These are phyloP conservation scores for Cephus sareptanus DNA, from an alignment of 2,888 invertebrate species.

Conservation along the genomic window DNA sequence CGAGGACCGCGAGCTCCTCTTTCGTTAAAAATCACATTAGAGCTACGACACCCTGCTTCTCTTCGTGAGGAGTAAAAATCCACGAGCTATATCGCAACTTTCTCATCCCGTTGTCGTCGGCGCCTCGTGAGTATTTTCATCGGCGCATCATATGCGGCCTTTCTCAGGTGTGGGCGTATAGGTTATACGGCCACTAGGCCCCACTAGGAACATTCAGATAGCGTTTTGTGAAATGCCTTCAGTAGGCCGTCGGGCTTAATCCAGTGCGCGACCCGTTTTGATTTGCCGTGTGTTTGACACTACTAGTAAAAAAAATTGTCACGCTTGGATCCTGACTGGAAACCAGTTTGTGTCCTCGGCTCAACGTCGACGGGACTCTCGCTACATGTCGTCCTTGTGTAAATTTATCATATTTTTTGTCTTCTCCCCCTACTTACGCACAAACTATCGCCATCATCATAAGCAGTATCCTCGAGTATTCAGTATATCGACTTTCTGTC, in stretches of 20 bases:
- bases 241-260: conserved; percentile 8
- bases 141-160: conserved; percentile 19
- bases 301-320: not conserved
- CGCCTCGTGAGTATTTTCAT: conserved; percentile 24
- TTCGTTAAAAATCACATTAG: conserved; percentile 18
- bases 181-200: conserved; percentile 23
- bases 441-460: not conserved
- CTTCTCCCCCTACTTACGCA: not conserved
- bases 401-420: not conserved
- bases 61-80: not conserved
- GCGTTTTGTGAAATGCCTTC: conserved; percentile 1
- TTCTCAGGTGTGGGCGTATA: conserved; percentile 31
- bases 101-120: conserved; percentile 8
- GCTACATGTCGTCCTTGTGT: not conserved
- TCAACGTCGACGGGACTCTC: not conserved
- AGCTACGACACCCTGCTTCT: conserved; percentile 18
- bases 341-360: not conserved
- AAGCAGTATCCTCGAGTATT: not conserved
- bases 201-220: not conserved
- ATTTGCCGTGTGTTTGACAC: not conserved
- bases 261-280: not conserved
- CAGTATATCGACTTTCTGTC: not conserved
- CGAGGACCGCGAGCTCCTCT: not conserved
- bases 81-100: conserved; percentile 1
- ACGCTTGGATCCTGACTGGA: not conserved